Evolutionary conservation across 2,113 vertebrate genomes (phyloP), one percentile per base, ranked within the genome.

Genomic region (Pagrus major): DNA sequence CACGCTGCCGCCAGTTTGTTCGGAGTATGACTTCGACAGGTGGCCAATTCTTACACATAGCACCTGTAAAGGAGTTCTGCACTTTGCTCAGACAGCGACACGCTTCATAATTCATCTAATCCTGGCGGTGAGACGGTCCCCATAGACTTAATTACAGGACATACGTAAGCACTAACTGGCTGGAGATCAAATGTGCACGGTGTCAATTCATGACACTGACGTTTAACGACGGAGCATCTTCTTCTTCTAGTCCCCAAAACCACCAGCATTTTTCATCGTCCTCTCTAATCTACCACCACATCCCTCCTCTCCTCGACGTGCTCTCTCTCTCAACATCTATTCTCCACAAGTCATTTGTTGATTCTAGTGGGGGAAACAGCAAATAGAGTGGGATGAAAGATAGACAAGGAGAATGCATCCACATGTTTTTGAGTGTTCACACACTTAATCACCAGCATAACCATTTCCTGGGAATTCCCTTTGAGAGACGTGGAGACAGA

Each of bases 391-490:
- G 21, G 23, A 55, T 49, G 39, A 61, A 51, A 65, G 81, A 63
- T 14, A 52, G 42, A 52, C 54, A 33, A 33, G 61, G 14, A 51
- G 37, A 42, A 37, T 37, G 41, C 71, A 44, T 29, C 63, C 31
- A 58, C 44, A 74, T 80, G 84, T 86, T 84, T 80, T 58, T 8
- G 20, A 81, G 67, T 35, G 71, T 90, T 85, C 84, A 75, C 35
- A 85, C 84, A 61, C 75, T 83, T 84, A 84, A 88, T 93, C 76
- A 72, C 47, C 74, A 9, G 31, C 71, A 76, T 74, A 59, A 74
- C 59, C 35, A 78, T 88, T 90, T 89, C 81, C 87, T 85, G 87
- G 87, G 85, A 78, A 91, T 88, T 90, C 88, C 91, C 86, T 88
- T 76, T 85, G 86, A 86, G 72, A 73, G 55, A 49, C 14, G 58